Evolutionary conservation across 2,888 invertebrate species (phyloP).

Genomic region (Lycia hirtaria): DNA sequence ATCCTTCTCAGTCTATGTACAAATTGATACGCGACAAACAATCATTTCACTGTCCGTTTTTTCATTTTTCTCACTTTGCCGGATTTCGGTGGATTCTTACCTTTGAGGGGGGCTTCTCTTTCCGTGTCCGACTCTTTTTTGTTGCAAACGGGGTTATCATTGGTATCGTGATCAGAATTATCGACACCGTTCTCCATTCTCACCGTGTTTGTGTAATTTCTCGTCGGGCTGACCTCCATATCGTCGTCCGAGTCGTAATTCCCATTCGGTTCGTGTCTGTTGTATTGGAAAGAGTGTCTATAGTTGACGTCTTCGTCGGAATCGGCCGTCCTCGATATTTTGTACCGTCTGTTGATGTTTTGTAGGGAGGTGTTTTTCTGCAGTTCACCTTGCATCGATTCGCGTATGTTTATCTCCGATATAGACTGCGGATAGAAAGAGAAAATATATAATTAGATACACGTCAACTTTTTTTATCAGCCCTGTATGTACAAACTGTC

Average conservation of each 20-base stretch:
- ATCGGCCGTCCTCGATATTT: constrained; percentile 56
- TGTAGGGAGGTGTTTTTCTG: constrained; percentile 80
- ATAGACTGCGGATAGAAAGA: constrained; percentile 47
- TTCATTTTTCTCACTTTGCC: constrained; percentile 71
- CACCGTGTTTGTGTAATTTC: constrained; percentile 56
- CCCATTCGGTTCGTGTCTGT: constrained; percentile 66
- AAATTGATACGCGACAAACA: constrained; percentile 75
- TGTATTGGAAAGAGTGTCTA: constrained; percentile 59
- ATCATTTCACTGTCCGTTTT: constrained; percentile 80
- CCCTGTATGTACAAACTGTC: too few relatives aligned
- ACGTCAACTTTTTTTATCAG: background rate
- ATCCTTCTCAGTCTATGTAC: constrained; percentile 69
- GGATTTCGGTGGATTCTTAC: constrained; percentile 56
- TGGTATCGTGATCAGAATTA: constrained; percentile 72
- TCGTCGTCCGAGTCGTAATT: constrained; percentile 74
- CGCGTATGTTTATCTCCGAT: constrained; percentile 70
- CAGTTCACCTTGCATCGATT: constrained; percentile 62
- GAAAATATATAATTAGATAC: background rate
- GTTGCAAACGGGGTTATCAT: constrained; percentile 61
- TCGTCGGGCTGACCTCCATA: constrained; percentile 57
- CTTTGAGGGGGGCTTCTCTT: constrained; percentile 70
- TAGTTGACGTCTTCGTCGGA: constrained; percentile 73
- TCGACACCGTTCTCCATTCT: constrained; percentile 74
- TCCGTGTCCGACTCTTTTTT: constrained; percentile 50
- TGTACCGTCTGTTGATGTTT: constrained; percentile 67